Percentiles rank a stretch among this genome's conserved stretches.
phyloP scores from a whole-genome alignment of 2,888 invertebrate genomes.

The Chouioia cunea region DNA sequence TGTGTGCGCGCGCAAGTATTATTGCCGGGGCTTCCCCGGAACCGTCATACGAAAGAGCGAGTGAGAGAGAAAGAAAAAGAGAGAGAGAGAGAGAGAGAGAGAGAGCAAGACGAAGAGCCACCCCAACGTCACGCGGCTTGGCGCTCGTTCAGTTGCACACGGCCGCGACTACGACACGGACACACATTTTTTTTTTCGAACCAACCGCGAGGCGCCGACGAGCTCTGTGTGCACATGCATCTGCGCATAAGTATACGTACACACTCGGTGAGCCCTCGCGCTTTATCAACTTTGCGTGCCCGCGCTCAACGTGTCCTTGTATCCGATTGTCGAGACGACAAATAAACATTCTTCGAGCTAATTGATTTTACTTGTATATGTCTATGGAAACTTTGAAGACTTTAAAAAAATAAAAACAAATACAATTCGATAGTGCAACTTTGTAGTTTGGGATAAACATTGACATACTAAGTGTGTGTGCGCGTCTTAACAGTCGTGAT shows the following conservation, averaged over 20 bases:
- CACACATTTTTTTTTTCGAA: slow-evolving; percentile 46
- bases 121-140: slow-evolving; percentile 56
- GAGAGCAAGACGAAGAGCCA: slow-evolving; percentile 53
- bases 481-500: too few relatives aligned
- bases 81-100: slow-evolving; percentile 18
- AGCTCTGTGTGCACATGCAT: too few relatives aligned
- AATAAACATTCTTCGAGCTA: too few relatives aligned
- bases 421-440: too few relatives aligned
- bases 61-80: neutral
- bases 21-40: slow-evolving; percentile 51
- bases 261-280: too few relatives aligned
- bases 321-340: too few relatives aligned
- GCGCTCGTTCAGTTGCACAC: slow-evolving; percentile 64
- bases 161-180: slow-evolving; percentile 67
- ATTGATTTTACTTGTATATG: too few relatives aligned
- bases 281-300: neutral
- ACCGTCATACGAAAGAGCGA: slow-evolving; percentile 51
- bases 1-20: slow-evolving; percentile 35
- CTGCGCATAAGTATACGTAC: too few relatives aligned
- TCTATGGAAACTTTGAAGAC: too few relatives aligned
- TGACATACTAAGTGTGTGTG: too few relatives aligned
- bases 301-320: neutral
- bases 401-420: too few relatives aligned
- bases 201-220: slow-evolving; percentile 3
- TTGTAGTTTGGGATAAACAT: too few relatives aligned